phyloP scores from a whole-genome alignment of 2,113 vertebrate species.

The Gracilinanus agilis region DNA sequence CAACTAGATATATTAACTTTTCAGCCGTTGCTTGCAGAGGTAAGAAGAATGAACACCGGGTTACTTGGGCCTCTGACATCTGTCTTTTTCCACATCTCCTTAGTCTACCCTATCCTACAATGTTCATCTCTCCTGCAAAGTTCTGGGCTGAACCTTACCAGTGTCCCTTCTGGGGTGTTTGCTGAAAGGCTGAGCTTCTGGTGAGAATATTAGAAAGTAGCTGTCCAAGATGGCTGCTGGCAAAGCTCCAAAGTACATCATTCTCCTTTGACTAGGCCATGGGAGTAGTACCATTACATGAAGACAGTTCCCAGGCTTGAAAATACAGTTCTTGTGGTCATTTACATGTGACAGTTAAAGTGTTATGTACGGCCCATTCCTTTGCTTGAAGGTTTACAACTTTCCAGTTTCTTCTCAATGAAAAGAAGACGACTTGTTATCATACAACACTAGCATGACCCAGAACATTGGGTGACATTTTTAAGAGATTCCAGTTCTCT shows the following conservation, averaged over 20 bases:
- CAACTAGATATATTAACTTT: conserved; percentile 84
- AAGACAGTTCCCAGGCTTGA: background rate
- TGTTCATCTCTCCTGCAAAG: background rate
- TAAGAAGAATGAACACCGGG: conserved; percentile 60
- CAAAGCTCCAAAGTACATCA: background rate
- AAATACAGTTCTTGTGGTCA: background rate
- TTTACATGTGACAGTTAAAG: background rate
- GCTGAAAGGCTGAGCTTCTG: background rate
- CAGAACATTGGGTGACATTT: background rate
- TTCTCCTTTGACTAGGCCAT: background rate
- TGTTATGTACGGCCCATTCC: background rate
- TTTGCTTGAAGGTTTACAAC: background rate
- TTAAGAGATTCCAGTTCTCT: background rate
- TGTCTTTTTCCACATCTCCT: background rate
- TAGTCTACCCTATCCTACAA: too few relatives aligned
- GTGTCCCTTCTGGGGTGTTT: background rate
- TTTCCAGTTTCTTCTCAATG: background rate
- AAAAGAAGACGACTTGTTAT: background rate
- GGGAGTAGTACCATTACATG: background rate
- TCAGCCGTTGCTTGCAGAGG: conserved; percentile 86
- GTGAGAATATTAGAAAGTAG: background rate
- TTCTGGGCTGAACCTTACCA: background rate
- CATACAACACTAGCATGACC: background rate
- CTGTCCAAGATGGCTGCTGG: background rate
- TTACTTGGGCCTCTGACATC: fast-evolving